These are phyloP conservation scores for Mustela nigripes DNA, from an alignment of 2,113 vertebrate species.

Conservation along the genomic window DNA sequence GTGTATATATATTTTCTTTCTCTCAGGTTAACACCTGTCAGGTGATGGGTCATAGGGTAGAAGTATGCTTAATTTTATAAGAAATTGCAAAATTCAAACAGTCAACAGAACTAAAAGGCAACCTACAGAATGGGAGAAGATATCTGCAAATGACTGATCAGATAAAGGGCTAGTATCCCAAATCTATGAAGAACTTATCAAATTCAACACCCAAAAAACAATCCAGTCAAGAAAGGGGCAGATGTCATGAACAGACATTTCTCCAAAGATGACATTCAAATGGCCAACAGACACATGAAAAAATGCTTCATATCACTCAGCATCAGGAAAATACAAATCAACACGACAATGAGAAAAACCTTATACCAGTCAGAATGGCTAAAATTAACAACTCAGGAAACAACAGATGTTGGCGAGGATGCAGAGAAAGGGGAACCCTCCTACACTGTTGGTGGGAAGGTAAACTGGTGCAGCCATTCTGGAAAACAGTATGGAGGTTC, in stretches of 20 bases:
- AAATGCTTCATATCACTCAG: not conserved
- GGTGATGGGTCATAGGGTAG: not conserved
- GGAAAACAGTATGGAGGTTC: too few relatives aligned
- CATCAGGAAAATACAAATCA: not conserved
- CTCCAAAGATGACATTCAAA: too few relatives aligned
- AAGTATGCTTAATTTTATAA: conserved; percentile 24
- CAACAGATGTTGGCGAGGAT: not conserved
- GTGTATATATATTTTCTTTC: not conserved
- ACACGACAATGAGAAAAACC: not conserved
- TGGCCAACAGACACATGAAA: not conserved
- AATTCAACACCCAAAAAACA: too few relatives aligned
- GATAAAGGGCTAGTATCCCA: too few relatives aligned
- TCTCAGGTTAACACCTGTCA: not conserved
- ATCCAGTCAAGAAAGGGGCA: too few relatives aligned
- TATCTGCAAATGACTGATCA: not conserved
- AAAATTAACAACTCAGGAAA: not conserved
- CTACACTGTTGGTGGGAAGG: too few relatives aligned
- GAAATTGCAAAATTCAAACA: not conserved
- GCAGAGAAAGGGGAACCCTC: too few relatives aligned
- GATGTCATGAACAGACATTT: too few relatives aligned
- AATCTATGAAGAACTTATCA: too few relatives aligned
- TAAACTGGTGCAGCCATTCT: too few relatives aligned
- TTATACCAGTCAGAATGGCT: not conserved
- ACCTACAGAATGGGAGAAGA: not conserved
- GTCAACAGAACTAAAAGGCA: not conserved